phyloP scores from a whole-genome alignment of 1,140 invertebrate genomes.

The Chlorops oryzae region DNA sequence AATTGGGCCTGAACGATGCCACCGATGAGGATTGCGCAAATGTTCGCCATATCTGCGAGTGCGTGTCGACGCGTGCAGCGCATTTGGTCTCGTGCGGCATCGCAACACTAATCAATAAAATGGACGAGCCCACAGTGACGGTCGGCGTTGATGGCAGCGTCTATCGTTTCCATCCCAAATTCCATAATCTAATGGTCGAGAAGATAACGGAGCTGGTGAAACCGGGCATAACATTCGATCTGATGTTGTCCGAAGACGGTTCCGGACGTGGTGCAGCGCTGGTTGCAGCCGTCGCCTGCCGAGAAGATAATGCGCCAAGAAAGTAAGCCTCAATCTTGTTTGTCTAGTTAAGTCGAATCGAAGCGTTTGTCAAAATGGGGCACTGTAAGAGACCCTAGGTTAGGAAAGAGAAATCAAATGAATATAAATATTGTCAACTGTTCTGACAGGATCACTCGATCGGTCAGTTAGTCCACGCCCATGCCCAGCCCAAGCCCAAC shows the following conservation, averaged over 20 bases:
- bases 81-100: conserved; percentile 87
- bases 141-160: conserved; percentile 98
- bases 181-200: conserved; percentile 93
- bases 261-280: conserved; percentile 96
- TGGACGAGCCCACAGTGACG: conserved; percentile 82
- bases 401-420: too few species aligned
- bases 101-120: conserved; percentile 76
- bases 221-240: conserved; percentile 74
- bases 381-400: too few species aligned
- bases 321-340: too few species aligned
- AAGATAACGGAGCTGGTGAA: conserved; percentile 78
- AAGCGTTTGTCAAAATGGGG: too few species aligned
- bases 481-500: too few species aligned
- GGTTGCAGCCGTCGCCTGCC: conserved; percentile 85
- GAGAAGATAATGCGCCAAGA: conserved; percentile 25
- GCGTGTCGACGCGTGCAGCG: conserved; percentile 88
- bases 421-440: too few species aligned
- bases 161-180: conserved; percentile 97
- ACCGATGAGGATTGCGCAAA: conserved; percentile 85
- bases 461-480: too few species aligned
- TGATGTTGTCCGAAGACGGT: conserved; percentile 97
- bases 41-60: conserved; percentile 86
- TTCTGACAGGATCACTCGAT: too few species aligned
- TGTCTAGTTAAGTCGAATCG: too few species aligned
- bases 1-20: conserved; percentile 65